Conservation (phyloP, 2,888 invertebrate genomes). For the Buathra laborator region DNA sequence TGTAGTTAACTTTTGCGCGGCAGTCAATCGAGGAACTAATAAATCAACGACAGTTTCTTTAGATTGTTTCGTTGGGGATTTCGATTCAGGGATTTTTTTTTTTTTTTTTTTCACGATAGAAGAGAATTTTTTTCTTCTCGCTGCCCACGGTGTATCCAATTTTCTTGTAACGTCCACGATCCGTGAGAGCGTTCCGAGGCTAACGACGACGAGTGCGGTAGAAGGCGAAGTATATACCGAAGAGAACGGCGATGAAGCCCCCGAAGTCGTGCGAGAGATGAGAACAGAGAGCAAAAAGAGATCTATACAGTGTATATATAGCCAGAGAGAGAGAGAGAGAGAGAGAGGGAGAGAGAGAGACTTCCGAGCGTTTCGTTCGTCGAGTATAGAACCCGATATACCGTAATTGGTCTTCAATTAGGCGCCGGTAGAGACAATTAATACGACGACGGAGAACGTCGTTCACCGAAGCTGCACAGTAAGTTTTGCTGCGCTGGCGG, state of each 20-base stretch:
- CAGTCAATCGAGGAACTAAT: too few species aligned
- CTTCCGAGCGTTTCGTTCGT: constrained; percentile 42
- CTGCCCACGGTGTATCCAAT: constrained; percentile 7
- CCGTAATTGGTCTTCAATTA: constrained; percentile 76
- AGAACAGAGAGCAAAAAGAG: constrained; percentile 30
- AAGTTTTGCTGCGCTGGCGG: constrained; percentile 49
- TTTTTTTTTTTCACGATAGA: too few species aligned
- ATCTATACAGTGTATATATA: constrained; percentile 21
- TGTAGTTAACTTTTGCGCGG: too few species aligned
- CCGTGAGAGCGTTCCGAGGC: constrained; percentile 37
- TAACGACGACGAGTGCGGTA: constrained; percentile 19
- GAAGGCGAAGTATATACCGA: neutral
- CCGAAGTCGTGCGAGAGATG: constrained; percentile 38
- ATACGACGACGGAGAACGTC: constrained; percentile 64
- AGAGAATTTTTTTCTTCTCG: too few species aligned
- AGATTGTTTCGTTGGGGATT: too few species aligned
- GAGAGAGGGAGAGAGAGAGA: constrained; percentile 5
- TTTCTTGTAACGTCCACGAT: constrained; percentile 48
- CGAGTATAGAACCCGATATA: constrained; percentile 62
- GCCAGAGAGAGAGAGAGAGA: constrained; percentile 7
- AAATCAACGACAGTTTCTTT: too few species aligned
- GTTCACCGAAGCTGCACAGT: constrained; percentile 30
- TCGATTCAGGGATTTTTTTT: too few species aligned
- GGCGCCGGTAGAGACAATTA: constrained; percentile 73
- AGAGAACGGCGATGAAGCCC: neutral